Evolutionary conservation across 2,888 invertebrate genomes (phyloP).

Genomic region (Torymus tubicola): DNA sequence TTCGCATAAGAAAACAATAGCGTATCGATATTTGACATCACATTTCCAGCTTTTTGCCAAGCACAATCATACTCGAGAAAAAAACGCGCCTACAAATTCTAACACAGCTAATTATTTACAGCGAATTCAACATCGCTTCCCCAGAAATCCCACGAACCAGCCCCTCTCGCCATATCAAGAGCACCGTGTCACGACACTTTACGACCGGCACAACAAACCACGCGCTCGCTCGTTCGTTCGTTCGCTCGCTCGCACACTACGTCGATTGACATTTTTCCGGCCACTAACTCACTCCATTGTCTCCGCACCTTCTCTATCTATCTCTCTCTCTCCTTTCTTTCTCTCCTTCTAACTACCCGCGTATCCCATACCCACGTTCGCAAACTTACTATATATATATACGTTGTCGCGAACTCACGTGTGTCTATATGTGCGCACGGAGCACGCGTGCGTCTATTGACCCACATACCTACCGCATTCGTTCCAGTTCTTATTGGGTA

Average conservation of each 20-base stretch:
- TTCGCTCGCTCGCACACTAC: neutral
- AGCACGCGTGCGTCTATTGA: conserved; percentile 1
- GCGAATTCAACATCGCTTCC: too few relatives aligned
- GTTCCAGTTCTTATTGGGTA: conserved; percentile 46
- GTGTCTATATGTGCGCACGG: neutral
- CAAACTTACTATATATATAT: neutral
- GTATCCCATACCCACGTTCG: neutral
- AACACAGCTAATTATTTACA: neutral
- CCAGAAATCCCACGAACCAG: too few relatives aligned
- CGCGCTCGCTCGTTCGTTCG: neutral
- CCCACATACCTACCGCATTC: conserved; percentile 43
- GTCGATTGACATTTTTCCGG: conserved; percentile 12
- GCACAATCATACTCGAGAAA: too few relatives aligned
- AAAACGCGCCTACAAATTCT: too few relatives aligned
- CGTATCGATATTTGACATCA: too few relatives aligned
- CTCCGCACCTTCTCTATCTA: neutral
- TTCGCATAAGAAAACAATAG: too few relatives aligned
- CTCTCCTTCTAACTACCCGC: neutral
- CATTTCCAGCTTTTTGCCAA: too few relatives aligned
- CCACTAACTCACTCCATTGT: conserved; percentile 1
- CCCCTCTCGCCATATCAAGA: too few relatives aligned
- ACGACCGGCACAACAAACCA: too few relatives aligned
- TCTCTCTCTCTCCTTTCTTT: neutral
- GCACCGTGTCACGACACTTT: too few relatives aligned
- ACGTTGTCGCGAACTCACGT: neutral